These are phyloP conservation scores for Bibio marci DNA, from an alignment of 2,888 invertebrate species.

Conservation along the genomic window DNA sequence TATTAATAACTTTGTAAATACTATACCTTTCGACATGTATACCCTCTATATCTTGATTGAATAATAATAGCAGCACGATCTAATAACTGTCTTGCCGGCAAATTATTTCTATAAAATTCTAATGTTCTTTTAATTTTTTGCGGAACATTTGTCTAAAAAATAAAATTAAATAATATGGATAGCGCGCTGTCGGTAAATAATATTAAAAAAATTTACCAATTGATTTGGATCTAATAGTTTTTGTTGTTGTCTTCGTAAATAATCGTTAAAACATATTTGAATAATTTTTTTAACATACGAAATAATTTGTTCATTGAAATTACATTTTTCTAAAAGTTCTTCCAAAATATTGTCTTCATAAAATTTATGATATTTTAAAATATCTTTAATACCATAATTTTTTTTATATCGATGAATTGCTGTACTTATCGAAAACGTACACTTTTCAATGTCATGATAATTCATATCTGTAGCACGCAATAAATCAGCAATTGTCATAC, in stretches of 20 bases:
- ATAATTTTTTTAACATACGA: not conserved
- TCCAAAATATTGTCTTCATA: not conserved
- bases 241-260: not conserved
- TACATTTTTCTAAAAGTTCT: not conserved
- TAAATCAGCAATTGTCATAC: not conserved
- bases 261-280: constrained; percentile 1
- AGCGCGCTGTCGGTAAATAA: not conserved
- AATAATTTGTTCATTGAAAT: not conserved
- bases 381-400: not conserved
- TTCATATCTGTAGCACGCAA: not conserved
- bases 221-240: not conserved
- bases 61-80: constrained; percentile 4
- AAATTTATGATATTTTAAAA: not conserved
- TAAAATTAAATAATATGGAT: not conserved
- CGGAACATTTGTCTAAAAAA: not conserved
- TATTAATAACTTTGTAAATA: too few species aligned
- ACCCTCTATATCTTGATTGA: constrained; percentile 3
- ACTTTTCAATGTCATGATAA: not conserved
- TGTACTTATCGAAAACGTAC: not conserved
- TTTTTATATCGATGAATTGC: not conserved
- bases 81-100: not conserved
- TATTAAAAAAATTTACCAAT: not conserved
- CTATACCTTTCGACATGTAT: constrained; percentile 1
- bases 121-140: constrained; percentile 1
- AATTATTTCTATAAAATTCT: not conserved